A percentile compares a stretch with the other conserved stretches of the same genome.
These are phyloP conservation scores for Lapara coniferarum DNA, from an alignment of 2,888 invertebrate genomes.

Conservation along the genomic window DNA sequence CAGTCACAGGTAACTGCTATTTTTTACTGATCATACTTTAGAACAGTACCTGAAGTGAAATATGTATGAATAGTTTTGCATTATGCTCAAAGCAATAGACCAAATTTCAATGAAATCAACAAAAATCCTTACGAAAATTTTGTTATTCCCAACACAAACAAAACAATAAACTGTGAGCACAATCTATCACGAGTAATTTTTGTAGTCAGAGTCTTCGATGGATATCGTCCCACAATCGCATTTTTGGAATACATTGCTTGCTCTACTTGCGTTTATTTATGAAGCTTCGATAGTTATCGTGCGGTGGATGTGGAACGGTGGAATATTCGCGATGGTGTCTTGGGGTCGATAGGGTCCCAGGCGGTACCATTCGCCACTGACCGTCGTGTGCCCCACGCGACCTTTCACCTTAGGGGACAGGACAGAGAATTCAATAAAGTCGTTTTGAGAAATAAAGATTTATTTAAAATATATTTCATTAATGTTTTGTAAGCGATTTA, in stretches of 20 bases:
- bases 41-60: no score
- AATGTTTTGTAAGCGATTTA: slow-evolving; percentile 28
- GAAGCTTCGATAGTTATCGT: slow-evolving; percentile 10
- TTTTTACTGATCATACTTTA: no score
- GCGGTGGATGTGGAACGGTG: slow-evolving; percentile 19
- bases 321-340: slow-evolving; percentile 21
- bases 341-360: slow-evolving; percentile 55
- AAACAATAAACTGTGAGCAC: slow-evolving; percentile 20
- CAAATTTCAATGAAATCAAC: neutral
- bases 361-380: slow-evolving; percentile 77
- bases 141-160: slow-evolving; percentile 22
- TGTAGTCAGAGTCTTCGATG: slow-evolving; percentile 14
- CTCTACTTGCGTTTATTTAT: slow-evolving; percentile 6
- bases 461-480: neutral
- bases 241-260: slow-evolving; percentile 20
- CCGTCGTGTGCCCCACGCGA: slow-evolving; percentile 76
- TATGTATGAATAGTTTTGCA: no score
- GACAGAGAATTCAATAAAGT: slow-evolving; percentile 51
- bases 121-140: neutral
- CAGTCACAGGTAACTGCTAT: no score
- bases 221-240: neutral
- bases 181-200: slow-evolving; percentile 22
- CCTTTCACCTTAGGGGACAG: slow-evolving; percentile 78
- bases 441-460: slow-evolving; percentile 34
- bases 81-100: neutral